Evolutionary conservation across 1,140 invertebrate species (phyloP), one percentile per base, ranked within the genome.

Genomic region (Carposina sasakii): DNA sequence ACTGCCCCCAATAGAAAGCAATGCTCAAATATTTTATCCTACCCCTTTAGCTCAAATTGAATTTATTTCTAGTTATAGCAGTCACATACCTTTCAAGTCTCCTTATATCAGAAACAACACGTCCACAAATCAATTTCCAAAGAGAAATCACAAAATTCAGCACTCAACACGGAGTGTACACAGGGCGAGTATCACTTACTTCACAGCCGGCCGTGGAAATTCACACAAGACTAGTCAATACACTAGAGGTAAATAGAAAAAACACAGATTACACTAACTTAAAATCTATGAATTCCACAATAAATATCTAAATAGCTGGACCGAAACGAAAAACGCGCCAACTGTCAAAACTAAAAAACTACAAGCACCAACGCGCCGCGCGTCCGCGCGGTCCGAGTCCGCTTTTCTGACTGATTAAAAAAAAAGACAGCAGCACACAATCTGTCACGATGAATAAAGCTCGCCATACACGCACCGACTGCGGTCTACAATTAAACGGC

Each of bases 291-390:
- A 64, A 76, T 79, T 77, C 57, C 74, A 78, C 72, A 64, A 69
- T 54, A 77, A 65, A 73, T 70, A 73, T 62, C 60, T 64, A 21
- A n/a, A n/a, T 21, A 71, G 63, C 69, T 74, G 56, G 72, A 75
- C 62, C 45, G 63, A 76, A 82, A 78, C 71, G 67, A 77, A 82
- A 79, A 81, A 72, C 78, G 73, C 78, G 79, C 76, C 76, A 83
- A 83, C 75, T 83, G 76, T 83, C 76, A 83, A 83, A 52, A 76
- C 72, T 76, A 83, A 83, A 81, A 82, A 78, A 76, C 76, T 81
- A 81, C 76, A 76, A 83, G 79, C 79, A 83, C 76, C 79, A 59
- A 72, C 72, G 67, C 71, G 59, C 62, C 72, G 73, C 72, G 72
- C 79, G 56, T 59, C 72, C 71, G 67, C 74, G 70, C 76, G 71